Percentiles rank a stretch among this genome's conserved stretches.
Evolutionary conservation across 2,113 vertebrate genomes (phyloP).

Genomic region (Mus pahari): DNA sequence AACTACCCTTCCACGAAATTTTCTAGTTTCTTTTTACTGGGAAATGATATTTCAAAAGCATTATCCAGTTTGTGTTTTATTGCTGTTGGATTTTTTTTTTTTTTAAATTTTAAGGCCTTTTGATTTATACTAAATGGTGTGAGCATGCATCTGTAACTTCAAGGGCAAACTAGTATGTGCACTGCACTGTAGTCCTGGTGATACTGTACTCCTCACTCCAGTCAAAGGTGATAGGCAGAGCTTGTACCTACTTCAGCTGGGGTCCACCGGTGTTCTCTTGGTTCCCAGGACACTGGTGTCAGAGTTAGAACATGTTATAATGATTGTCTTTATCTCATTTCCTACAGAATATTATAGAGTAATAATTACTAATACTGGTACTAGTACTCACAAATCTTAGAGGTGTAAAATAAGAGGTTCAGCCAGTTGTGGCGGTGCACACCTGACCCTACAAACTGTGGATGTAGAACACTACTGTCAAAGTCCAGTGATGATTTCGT

Average conservation of each 20-base stretch:
- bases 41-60: background rate
- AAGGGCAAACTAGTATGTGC: background rate
- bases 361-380: background rate
- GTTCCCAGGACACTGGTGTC: background rate
- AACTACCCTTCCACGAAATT: background rate
- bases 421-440: background rate
- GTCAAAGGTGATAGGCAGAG: background rate
- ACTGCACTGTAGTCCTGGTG: background rate
- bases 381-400: background rate
- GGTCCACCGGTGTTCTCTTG: background rate
- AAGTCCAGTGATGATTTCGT: background rate
- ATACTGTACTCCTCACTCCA: background rate
- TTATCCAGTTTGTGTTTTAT: background rate
- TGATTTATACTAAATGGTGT: background rate
- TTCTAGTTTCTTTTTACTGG: background rate
- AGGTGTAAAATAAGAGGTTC: background rate
- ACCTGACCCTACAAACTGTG: background rate
- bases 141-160: background rate
- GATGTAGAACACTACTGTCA: background rate
- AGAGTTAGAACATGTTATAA: background rate
- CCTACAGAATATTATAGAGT: background rate
- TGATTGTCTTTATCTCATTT: background rate
- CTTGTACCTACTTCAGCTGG: background rate
- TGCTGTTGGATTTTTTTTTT: background rate
- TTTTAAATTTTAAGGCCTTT: background rate